phyloP scores from a whole-genome alignment of 2,888 invertebrate species.

The Drosophila infuscata region DNA sequence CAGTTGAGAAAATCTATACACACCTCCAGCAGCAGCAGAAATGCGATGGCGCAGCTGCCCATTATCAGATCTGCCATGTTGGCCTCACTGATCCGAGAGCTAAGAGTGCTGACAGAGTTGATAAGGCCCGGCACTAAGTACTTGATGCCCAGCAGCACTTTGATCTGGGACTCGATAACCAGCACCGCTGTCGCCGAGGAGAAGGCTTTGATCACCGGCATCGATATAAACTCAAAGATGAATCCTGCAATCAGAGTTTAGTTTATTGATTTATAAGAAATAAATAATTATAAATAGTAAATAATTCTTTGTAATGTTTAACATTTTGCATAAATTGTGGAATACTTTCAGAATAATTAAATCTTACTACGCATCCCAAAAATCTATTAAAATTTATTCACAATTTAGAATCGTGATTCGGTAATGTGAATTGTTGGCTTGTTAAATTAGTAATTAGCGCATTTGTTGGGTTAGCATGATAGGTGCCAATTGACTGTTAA shows the following conservation, averaged over 20 bases:
- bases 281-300: too few relatives aligned
- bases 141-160: conserved; percentile 90
- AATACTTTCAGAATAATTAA: not conserved
- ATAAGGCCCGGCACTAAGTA: conserved; percentile 89
- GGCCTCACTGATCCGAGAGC: conserved; percentile 86
- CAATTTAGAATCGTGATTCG: not conserved
- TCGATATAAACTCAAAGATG: conserved; percentile 93
- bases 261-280: not conserved
- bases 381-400: not conserved
- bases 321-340: not conserved
- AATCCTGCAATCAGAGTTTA: conserved; percentile 87
- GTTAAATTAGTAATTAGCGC: conserved; percentile 17
- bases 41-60: conserved; percentile 88
- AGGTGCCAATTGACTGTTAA: conserved; percentile 34
- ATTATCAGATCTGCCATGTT: conserved; percentile 88
- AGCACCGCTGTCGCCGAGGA: conserved; percentile 93
- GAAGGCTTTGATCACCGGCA: conserved; percentile 94
- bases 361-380: not conserved
- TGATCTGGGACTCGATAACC: conserved; percentile 91
- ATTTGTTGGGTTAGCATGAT: not conserved
- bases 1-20: conserved; percentile 8
- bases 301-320: not conserved
- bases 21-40: conserved; percentile 90
- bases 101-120: conserved; percentile 87
- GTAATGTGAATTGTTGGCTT: conserved; percentile 3